A percentile compares a stretch with the other conserved stretches of the same genome.
These are phyloP conservation scores for Apodemia mormo DNA, from an alignment of 2,888 invertebrate genomes.

Conservation along the genomic window DNA sequence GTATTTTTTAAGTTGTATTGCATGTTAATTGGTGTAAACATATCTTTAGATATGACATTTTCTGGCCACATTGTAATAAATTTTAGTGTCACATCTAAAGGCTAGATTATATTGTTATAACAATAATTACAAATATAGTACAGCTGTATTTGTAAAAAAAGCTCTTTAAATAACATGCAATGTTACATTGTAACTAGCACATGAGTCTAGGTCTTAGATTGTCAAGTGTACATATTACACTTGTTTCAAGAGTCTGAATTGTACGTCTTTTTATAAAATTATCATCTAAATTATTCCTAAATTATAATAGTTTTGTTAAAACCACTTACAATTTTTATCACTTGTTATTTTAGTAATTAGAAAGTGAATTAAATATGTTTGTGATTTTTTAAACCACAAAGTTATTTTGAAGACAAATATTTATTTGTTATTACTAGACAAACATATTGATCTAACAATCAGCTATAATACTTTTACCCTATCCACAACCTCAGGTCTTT, in stretches of 20 bases:
- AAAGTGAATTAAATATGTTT: conserved; percentile 1
- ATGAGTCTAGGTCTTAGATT: too few species aligned
- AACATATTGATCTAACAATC: too few species aligned
- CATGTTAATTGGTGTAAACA: not conserved
- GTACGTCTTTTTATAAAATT: too few species aligned
- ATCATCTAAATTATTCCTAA: not conserved
- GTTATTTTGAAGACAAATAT: not conserved
- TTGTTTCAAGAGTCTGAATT: too few species aligned
- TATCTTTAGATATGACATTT: conserved; percentile 12
- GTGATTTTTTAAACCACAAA: not conserved
- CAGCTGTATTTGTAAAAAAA: not conserved
- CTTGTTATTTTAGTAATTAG: conserved; percentile 8
- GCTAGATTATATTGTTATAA: too few species aligned
- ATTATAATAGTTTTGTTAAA: conserved; percentile 12
- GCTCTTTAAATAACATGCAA: too few species aligned
- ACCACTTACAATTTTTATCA: conserved; percentile 1
- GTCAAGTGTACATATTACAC: too few species aligned
- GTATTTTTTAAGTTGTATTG: conserved; percentile 9
- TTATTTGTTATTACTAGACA: not conserved
- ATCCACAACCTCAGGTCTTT: too few species aligned
- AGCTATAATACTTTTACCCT: too few species aligned
- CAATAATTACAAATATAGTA: too few species aligned
- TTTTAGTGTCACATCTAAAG: not conserved
- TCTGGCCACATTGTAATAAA: conserved; percentile 5
- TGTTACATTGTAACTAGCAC: too few species aligned